Evolutionary conservation across 1,140 invertebrate species (phyloP).

Genomic region (Alviniconcha marisindica): DNA sequence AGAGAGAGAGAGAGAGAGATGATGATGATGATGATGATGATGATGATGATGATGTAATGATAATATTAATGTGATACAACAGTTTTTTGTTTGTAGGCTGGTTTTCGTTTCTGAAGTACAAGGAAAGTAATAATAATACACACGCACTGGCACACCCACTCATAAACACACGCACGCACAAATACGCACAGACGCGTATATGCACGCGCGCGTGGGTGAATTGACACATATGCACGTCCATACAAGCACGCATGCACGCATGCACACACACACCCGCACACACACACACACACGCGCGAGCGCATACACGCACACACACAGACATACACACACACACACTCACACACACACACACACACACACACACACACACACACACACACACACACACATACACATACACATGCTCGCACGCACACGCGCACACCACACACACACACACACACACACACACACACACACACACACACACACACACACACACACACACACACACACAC

Average conservation of each 20-base stretch:
- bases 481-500: not conserved
- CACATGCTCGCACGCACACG: not conserved
- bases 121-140: too few relatives aligned
- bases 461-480: not conserved
- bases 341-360: not conserved
- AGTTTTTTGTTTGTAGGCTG: too few relatives aligned
- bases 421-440: constrained; percentile 9
- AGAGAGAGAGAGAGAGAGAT: too few relatives aligned
- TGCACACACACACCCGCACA: not conserved
- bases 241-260: not conserved
- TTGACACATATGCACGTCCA: too few relatives aligned
- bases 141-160: too few relatives aligned
- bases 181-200: too few relatives aligned
- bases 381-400: not conserved
- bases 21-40: too few relatives aligned
- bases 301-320: constrained; percentile 11
- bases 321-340: not conserved
- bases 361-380: not conserved
- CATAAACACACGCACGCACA: too few relatives aligned
- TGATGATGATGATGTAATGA: too few relatives aligned
- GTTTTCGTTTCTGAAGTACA: too few relatives aligned
- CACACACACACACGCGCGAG: not conserved
- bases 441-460: constrained; percentile 22
- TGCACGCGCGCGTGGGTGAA: too few relatives aligned
- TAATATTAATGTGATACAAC: too few relatives aligned